phyloP scores from a whole-genome alignment of 2,888 invertebrate genomes.

The Hydrotaea cyrtoneurina region DNA sequence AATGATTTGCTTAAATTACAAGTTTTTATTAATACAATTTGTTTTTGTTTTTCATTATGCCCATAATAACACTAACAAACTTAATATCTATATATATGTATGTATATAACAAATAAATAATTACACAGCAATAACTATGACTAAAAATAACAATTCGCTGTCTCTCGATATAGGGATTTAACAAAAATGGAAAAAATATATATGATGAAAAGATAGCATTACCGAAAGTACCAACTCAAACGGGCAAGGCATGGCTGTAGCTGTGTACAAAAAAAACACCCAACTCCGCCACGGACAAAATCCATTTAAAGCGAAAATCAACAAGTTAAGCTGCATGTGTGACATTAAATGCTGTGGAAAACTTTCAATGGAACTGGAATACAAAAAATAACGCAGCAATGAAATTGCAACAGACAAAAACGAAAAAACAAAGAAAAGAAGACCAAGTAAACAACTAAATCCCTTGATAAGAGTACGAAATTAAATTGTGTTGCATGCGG shows the following conservation, averaged over 20 bases:
- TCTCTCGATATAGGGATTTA: conserved; percentile 10
- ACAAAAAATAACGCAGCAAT: neutral
- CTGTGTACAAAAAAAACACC: neutral
- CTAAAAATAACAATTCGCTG: neutral
- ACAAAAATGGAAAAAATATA: no score
- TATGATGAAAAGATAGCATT: conserved; percentile 38
- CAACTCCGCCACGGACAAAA: conserved; percentile 45
- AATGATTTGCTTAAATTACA: conserved; percentile 28
- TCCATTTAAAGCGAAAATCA: conserved; percentile 66
- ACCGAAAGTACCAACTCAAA: conserved; percentile 19
- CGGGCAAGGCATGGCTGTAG: conserved; percentile 47
- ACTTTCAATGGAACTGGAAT: no score
- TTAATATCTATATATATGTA: conserved; percentile 39
- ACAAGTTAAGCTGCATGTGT: conserved; percentile 67
- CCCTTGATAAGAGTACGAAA: conserved; percentile 58
- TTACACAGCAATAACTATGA: conserved; percentile 42
- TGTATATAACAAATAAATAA: conserved; percentile 56
- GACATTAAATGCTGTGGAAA: neutral
- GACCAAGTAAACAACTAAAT: conserved; percentile 43
- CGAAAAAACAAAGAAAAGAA: neutral
- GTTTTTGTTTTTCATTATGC: neutral
- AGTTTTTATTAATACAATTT: neutral
- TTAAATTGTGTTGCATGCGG: conserved; percentile 64
- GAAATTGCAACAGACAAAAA: conserved; percentile 11
- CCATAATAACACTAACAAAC: conserved; percentile 45